Conservation (phyloP, 2,888 invertebrate species). For the Campoplex capitator region DNA sequence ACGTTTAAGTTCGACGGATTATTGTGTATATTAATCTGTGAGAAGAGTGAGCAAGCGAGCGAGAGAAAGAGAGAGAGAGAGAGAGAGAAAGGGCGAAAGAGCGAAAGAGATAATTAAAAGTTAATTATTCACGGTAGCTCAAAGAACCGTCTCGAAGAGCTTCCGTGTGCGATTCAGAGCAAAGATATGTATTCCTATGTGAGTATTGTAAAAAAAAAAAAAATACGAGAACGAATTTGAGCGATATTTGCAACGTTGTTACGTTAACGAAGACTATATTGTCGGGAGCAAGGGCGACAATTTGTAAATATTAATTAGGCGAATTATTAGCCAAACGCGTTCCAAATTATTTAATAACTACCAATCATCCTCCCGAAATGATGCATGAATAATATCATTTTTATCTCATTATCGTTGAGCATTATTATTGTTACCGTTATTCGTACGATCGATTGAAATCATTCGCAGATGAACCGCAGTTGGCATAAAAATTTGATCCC, state of each 20-base stretch:
- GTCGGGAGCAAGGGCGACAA: slow-evolving; percentile 66
- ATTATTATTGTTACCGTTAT: slow-evolving; percentile 17
- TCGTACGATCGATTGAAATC: background rate
- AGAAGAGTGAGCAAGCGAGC: slow-evolving; percentile 6
- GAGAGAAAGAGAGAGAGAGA: slow-evolving; percentile 18
- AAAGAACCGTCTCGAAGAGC: slow-evolving; percentile 45
- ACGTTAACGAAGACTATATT: slow-evolving; percentile 57
- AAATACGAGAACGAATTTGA: slow-evolving; percentile 56
- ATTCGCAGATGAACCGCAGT: background rate
- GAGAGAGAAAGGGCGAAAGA: slow-evolving; percentile 29
- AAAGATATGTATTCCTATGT: slow-evolving; percentile 52
- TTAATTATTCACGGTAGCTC: slow-evolving; percentile 52
- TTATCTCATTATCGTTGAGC: slow-evolving; percentile 14
- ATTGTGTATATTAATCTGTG: slow-evolving; percentile 62
- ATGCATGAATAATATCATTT: slow-evolving; percentile 17
- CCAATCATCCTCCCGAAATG: slow-evolving; percentile 44
- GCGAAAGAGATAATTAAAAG: slow-evolving; percentile 19
- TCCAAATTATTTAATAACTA: slow-evolving; percentile 61
- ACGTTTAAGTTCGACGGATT: slow-evolving; percentile 62
- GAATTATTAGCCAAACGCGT: slow-evolving; percentile 54
- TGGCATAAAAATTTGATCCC: background rate
- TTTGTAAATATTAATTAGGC: slow-evolving; percentile 70
- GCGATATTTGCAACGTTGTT: slow-evolving; percentile 66
- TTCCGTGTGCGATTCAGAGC: slow-evolving; percentile 44
- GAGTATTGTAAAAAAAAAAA: slow-evolving; percentile 60